Percentiles rank a stretch among this genome's conserved stretches.
Conservation (phyloP, 2,888 invertebrate genomes). For the Hipparchia sbordonii region DNA sequence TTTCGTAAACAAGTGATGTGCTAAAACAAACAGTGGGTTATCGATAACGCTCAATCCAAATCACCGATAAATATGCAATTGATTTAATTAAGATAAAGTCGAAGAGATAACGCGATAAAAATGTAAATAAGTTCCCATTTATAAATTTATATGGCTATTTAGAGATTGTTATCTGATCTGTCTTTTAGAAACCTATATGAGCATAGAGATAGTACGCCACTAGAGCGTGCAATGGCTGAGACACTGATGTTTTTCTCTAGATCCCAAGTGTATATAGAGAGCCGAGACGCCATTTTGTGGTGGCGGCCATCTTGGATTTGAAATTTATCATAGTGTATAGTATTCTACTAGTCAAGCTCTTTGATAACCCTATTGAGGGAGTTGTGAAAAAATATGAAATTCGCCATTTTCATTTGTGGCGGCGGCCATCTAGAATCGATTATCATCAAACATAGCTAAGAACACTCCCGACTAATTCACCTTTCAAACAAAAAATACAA, state of each 20-base stretch:
- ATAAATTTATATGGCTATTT: constrained; percentile 11
- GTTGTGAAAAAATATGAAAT: too few relatives aligned
- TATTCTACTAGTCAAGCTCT: too few relatives aligned
- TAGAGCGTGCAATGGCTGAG: background rate
- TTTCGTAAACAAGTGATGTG: background rate
- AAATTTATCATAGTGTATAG: too few relatives aligned
- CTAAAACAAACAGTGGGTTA: background rate
- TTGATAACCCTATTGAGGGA: too few relatives aligned
- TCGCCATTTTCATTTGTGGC: too few relatives aligned
- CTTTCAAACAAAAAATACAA: too few relatives aligned
- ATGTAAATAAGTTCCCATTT: constrained; percentile 21
- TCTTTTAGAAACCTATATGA: background rate
- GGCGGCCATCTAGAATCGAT: too few relatives aligned
- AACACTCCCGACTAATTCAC: too few relatives aligned
- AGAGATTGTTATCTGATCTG: constrained; percentile 18
- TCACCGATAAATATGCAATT: background rate
- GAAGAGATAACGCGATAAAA: constrained; percentile 19
- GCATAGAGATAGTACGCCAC: background rate
- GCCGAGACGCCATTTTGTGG: too few relatives aligned
- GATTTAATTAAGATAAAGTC: constrained; percentile 31
- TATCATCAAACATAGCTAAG: too few relatives aligned
- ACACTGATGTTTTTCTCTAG: background rate
- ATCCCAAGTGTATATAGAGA: too few relatives aligned
- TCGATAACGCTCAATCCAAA: background rate
- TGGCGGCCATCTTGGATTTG: too few relatives aligned